phyloP scores from a whole-genome alignment of 1,140 invertebrate species.

The Aphaenogaster rudis region DNA sequence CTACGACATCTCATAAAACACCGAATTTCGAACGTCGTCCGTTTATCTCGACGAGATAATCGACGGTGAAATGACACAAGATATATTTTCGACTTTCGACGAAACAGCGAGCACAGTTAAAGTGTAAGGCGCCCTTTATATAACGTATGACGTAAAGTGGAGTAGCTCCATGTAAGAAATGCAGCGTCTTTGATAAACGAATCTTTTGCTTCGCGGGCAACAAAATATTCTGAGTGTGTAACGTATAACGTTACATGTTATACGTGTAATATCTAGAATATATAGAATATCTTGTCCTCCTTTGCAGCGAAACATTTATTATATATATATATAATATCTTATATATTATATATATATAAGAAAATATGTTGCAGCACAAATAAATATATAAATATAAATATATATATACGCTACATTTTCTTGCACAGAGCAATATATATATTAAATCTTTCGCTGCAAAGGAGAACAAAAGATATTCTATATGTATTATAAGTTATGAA shows the following conservation, averaged over 20 bases:
- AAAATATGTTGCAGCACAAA: too few relatives aligned
- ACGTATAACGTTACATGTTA: too few relatives aligned
- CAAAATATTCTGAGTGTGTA: not conserved
- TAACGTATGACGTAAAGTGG: not conserved
- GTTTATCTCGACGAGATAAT: slow-evolving; percentile 38
- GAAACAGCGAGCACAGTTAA: not conserved
- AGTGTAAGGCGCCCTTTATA: not conserved
- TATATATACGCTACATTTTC: not conserved
- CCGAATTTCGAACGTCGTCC: not conserved
- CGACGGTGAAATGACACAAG: not conserved
- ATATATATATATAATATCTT: too few relatives aligned
- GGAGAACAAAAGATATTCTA: too few relatives aligned
- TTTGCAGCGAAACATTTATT: too few relatives aligned
- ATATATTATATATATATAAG: too few relatives aligned
- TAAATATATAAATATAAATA: too few relatives aligned
- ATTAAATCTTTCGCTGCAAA: too few relatives aligned
- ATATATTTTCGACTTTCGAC: slow-evolving; percentile 5
- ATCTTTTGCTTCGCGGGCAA: not conserved
- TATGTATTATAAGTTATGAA: too few relatives aligned
- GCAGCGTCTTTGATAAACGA: not conserved
- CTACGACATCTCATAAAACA: not conserved
- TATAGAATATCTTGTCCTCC: too few relatives aligned
- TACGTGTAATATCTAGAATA: too few relatives aligned
- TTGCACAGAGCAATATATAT: not conserved
- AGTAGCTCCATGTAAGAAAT: not conserved